Evolutionary conservation across 2,797 vertebrate genomes (phyloP), one percentile per base, ranked within the genome.

Genomic region (Prionace glauca): DNA sequence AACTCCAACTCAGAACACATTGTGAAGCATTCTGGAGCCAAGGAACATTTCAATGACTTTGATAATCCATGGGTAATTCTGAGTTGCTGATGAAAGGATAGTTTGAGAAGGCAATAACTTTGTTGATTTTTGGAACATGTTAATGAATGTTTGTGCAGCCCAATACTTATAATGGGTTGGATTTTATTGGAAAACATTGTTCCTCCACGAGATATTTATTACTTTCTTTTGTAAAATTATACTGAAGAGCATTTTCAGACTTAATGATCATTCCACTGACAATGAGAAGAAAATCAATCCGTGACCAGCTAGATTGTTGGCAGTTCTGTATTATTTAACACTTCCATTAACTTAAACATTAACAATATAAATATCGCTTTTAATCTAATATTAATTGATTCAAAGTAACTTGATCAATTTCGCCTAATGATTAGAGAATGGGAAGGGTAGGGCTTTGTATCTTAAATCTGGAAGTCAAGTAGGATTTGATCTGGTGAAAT

Each of bases 291-390:
- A 69, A 69, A n/a, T 92, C 90, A 67, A 92, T 92, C 62, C 11
- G n/a, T 20, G 65, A 92, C 90, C n/a, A 24, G 65, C 62, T 92
- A 41, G n/a, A 69, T 92, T 69, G n/a, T 69, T 69, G 90, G 67
- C 65, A n/a, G 8, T 92, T 92, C 62, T 69, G 24, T 69, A 92
- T 92, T 92, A 92, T 92, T 92, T 92, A 69, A 69, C 62, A 67
- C 90, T 65, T 92, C 90, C 90, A 92, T 69, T 92, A 92, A 90
- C 87, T 29, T 60, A 62, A 90, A 90, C 87, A 90, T 90, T 90
- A 90, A 60, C 87, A 90, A 90, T 36, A 69, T 92, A 69, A 92
- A 92, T 41, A 92, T n/a, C n/a, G 67, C 65, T 41, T 92, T 92
- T 24, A 92, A 41, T 69, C 36, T n/a, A 92, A 69, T 92, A 65